phyloP scores from a whole-genome alignment of 2,888 invertebrate species.

The Tetragonula carbonaria region DNA sequence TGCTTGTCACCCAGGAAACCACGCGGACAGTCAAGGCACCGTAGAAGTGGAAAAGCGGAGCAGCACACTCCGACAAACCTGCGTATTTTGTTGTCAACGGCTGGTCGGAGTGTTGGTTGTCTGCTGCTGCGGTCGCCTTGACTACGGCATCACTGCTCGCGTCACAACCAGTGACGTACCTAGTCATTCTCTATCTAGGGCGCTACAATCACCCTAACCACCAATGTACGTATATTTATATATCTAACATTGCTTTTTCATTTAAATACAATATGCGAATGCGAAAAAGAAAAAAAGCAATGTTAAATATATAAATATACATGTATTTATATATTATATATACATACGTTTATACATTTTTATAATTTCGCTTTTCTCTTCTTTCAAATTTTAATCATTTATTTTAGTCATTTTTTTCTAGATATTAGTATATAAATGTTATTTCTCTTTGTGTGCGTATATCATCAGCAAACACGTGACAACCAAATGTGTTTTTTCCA shows the following conservation, averaged over 20 bases:
- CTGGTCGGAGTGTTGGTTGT: constrained; percentile 80
- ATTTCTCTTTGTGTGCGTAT: too few species aligned
- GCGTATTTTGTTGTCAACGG: constrained; percentile 76
- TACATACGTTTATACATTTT: too few species aligned
- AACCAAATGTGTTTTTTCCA: not conserved
- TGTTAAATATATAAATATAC: too few species aligned
- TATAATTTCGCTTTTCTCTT: too few species aligned
- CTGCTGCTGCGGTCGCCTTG: constrained; percentile 83
- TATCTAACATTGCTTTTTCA: too few species aligned
- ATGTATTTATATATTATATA: too few species aligned
- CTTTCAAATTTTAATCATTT: not conserved
- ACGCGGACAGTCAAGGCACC: constrained; percentile 63
- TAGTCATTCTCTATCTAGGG: not conserved
- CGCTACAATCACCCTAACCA: not conserved
- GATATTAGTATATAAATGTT: not conserved
- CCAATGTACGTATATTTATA: too few species aligned
- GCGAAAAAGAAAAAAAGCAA: too few species aligned
- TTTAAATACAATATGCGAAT: too few species aligned
- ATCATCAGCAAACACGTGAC: not conserved
- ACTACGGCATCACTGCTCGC: constrained; percentile 83
- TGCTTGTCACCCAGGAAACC: constrained; percentile 79
- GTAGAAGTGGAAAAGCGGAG: constrained; percentile 68
- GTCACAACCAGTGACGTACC: constrained; percentile 67
- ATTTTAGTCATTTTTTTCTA: not conserved
- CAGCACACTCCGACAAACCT: constrained; percentile 71